These are phyloP conservation scores for Dendrolimus punctatus DNA, from an alignment of 1,140 invertebrate species.

Conservation along the genomic window DNA sequence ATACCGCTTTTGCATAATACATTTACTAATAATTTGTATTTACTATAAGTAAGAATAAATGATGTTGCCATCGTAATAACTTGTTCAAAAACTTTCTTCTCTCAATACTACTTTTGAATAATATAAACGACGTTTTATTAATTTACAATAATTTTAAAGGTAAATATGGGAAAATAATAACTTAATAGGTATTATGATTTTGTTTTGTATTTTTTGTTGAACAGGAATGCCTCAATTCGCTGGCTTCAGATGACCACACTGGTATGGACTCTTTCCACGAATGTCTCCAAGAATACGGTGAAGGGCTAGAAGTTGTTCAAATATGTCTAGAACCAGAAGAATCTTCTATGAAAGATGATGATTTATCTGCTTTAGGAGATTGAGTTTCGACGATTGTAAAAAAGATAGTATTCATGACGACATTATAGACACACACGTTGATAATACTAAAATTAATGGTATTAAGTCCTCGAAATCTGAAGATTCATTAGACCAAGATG, in stretches of 20 bases:
- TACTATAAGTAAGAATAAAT: no score
- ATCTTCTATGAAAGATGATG: constrained; percentile 63
- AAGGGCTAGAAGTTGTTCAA: constrained; percentile 73
- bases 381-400: constrained; percentile 62
- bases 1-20: no score
- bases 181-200: no score
- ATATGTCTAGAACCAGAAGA: constrained; percentile 73
- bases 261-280: constrained; percentile 76
- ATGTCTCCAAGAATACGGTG: constrained; percentile 76
- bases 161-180: no score
- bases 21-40: no score
- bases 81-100: no score
- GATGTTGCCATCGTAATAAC: no score
- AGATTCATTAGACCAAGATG: constrained; percentile 62
- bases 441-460: constrained; percentile 38
- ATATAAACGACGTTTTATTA: no score
- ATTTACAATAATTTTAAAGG: no score
- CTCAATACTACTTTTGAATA: no score
- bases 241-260: constrained; percentile 73
- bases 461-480: constrained; percentile 58
- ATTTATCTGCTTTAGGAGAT: constrained; percentile 61
- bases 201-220: constrained; percentile 15
- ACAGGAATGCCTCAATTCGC: constrained; percentile 68
- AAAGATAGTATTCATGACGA: constrained; percentile 22
- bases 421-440: constrained; percentile 16